Evolutionary conservation across 2,888 invertebrate genomes (phyloP), one percentile per base, ranked within the genome.

Genomic region (Tillus elongatus): DNA sequence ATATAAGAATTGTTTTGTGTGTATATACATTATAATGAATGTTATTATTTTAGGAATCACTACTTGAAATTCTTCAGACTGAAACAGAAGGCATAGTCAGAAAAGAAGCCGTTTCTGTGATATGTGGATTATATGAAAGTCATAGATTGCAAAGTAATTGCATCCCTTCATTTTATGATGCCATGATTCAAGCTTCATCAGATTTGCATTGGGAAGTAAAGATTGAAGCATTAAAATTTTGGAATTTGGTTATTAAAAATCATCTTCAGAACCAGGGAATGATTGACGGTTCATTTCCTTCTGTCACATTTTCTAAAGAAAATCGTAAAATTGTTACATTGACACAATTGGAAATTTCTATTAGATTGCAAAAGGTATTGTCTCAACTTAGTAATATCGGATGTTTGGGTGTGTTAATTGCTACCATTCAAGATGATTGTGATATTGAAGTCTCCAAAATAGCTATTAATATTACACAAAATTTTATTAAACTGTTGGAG

Each of bases 141-240:
- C 70, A 79, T 51, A 70, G 77, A 16, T 75, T 75, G 50, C 70
- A 82, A 47, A 64, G 73, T 11, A 62, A 64, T 10, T 58, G 64
- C 4, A 70, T 74, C 43, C 68, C 71, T 19, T 60, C 63, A 0
- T 63, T 86, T 3, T 78, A 75, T 50, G 71, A 73, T 15, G 72
- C 77, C 3, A 78, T 86, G 73, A 71, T 75, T 0, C 69, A 74
- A 9, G 77, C 80, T 1, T 70, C 78, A 1, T 67, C 72, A 6
- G 88, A 88, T 58, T 72, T 86, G 38, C 81, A 88, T 54, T 86
- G 87, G 85, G 87, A 88, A 58, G 86, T 86, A 0, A 84, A 85
- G 61, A 65, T 79, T 0, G 74, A 73, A 37, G 79, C 83, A 0
- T 57, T 88, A 1, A 68, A 71, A 19, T 87, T 82, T 53, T 88